Evolutionary conservation across 2,797 vertebrate genomes (phyloP), one percentile per base, ranked within the genome.

Genomic region (Eulemur mongoz): DNA sequence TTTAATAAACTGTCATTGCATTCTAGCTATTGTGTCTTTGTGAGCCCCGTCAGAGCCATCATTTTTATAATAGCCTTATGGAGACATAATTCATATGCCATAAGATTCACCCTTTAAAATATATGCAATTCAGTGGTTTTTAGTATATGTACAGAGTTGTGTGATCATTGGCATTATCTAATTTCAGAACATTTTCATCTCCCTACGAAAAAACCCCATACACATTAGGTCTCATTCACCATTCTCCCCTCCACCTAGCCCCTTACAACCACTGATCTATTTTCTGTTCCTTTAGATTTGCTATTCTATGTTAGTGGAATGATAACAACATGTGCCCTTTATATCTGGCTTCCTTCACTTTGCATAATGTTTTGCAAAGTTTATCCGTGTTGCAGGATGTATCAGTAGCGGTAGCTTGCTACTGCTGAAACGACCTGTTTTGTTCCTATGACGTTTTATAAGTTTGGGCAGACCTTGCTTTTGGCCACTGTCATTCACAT

Each of bases 281-380:
- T 91, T 88, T 88, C 52, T 70, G 4, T 80, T 83, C 70, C 67
- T 96, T 40, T 87, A 22, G 45, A 86, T 84, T 91, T 91, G 22
- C 12, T 78, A 17, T 50, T 65, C 35, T 65, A 27, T 2, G 22
- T 75, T 15, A 89, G 52, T 50, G 13, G n/a, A 73, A 48, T 57
- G 1, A 45, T 59, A n/a, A 52, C 10, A 61, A 25, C 17, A 61
- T 27, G 7, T 73, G 23, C 27, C 7, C 27, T 70, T 80, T 50
- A 11, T n/a, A 2, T 73, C 25, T 65, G 38, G 12, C n/a, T 63
- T 82, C 43, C 69, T 80, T 54, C 5, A 86, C 25, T 89, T 75
- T 40, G 32, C 13, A 50, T 65, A 43, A 50, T 38, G 18, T 93
- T 93, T 61, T 59, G 25, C 63, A 82, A 69, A 48, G 13, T 50